Conservation (phyloP, 2,113 vertebrate species). For the Ramphastos sulfuratus region DNA sequence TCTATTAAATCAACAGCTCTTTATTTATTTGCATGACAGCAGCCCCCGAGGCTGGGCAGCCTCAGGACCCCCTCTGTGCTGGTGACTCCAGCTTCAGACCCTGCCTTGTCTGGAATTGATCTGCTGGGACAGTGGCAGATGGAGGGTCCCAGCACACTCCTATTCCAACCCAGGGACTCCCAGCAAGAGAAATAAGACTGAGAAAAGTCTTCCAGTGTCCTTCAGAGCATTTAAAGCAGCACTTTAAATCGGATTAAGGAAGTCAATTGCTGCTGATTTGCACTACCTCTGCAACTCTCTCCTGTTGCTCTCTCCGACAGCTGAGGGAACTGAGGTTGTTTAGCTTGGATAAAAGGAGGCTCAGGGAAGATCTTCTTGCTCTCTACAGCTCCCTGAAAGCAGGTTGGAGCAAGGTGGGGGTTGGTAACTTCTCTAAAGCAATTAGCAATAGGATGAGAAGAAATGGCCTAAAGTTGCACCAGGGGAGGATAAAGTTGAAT, state of each 20-base stretch:
- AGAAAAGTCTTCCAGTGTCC: not conserved
- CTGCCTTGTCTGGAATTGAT: not conserved
- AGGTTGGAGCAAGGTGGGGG: too few species aligned
- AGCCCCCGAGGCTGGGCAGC: not conserved
- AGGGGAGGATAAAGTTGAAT: too few species aligned
- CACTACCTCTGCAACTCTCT: not conserved
- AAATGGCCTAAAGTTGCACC: too few species aligned
- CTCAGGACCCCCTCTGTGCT: not conserved
- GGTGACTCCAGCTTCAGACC: fast-evolving
- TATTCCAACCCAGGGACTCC: not conserved
- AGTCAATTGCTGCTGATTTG: not conserved
- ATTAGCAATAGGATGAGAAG: too few species aligned
- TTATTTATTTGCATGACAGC: not conserved
- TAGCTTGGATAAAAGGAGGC: too few species aligned
- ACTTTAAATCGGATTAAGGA: constrained; percentile 9
- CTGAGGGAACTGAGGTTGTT: too few species aligned
- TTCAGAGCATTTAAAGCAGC: not conserved
- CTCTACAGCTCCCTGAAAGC: too few species aligned
- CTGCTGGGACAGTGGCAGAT: fast-evolving
- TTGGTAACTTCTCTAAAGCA: too few species aligned
- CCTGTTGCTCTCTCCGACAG: too few species aligned
- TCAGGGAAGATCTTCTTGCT: too few species aligned
- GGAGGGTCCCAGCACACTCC: fast-evolving
- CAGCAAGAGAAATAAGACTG: not conserved
- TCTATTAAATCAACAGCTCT: not conserved